Evolutionary conservation across 2,888 invertebrate genomes (phyloP).

Genomic region (Rugalucina vietnamica): DNA sequence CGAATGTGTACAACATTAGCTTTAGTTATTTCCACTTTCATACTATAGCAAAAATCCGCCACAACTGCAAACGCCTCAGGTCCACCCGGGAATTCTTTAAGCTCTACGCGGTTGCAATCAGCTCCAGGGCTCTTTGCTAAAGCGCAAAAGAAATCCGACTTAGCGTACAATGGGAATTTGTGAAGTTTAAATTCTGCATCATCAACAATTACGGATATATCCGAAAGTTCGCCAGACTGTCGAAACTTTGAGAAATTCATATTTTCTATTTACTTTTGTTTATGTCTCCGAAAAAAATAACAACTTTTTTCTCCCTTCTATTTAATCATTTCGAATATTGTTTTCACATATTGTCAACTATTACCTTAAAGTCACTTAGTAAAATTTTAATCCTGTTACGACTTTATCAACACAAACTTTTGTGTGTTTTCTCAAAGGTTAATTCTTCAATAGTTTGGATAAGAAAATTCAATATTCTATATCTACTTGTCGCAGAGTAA

Average conservation of each 20-base stretch:
- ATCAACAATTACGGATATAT: conserved; percentile 80
- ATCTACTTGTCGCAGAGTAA: neutral
- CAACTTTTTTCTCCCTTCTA: too few relatives aligned
- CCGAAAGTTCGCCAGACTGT: conserved; percentile 81
- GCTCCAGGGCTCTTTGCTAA: conserved; percentile 68
- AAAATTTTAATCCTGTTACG: neutral
- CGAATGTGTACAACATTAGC: conserved; percentile 79
- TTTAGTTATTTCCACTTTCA: conserved; percentile 76
- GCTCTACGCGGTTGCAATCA: conserved; percentile 68
- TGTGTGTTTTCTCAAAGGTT: neutral
- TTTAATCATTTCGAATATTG: neutral
- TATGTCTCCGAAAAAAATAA: neutral
- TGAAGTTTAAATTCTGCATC: conserved; percentile 80
- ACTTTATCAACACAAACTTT: neutral
- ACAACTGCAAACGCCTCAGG: conserved; percentile 78
- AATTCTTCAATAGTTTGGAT: neutral
- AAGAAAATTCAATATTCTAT: neutral
- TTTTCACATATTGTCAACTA: neutral
- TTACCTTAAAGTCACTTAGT: neutral
- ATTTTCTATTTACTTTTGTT: neutral
- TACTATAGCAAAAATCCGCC: conserved; percentile 83
- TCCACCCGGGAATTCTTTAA: conserved; percentile 82
- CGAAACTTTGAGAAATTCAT: conserved; percentile 81
- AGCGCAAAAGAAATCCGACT: conserved; percentile 81
- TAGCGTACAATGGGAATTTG: conserved; percentile 82